Evolutionary conservation across 2,888 invertebrate genomes (phyloP), one percentile per base, ranked within the genome.

Genomic region (Dasypolia templi): DNA sequence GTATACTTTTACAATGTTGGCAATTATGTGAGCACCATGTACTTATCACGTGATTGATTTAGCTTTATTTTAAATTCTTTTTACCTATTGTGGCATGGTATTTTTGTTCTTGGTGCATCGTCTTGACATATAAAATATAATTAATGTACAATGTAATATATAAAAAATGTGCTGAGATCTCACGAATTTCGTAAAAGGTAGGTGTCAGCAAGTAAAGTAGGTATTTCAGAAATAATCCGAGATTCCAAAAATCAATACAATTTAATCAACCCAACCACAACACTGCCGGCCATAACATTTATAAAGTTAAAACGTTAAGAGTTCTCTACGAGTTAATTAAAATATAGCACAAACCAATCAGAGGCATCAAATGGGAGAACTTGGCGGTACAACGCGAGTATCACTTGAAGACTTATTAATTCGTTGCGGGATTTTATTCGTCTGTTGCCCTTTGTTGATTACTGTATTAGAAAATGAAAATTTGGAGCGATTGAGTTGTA

Each of bases 301-400:
- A 71, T 39, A 70, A 84, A 86, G 78, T 84, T 80, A 83, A 86
- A 84, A 87, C 82, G n/a, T n/a, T n/a, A 83, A 83, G 81, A 82
- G 82, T 86, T 86, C 86, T 86, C 82, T 89, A 84, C 79, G 87
- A 91, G 88, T 91, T 92, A 92, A 92, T 92, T 92, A 91, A 91
- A 90, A 89, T 87, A 86, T 84, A 86, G 82, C 75, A 83, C 76
- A 83, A 81, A 81, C 87, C 88, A 87, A 89, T 88, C 88, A 85
- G 82, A 80, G 77, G 79, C 69, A 75, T 75, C 78, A 71, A 86
- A 87, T 66, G 81, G 49, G 69, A 73, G 74, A 86, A 79, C 76
- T 79, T 83, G 70, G 72, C 26, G 66, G 58, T 77, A 81, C 81
- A 77, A 69, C 75, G 58, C 67, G 64, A 82, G 87, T 84, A 87